These are phyloP conservation scores for Lepidostoma basale DNA, from an alignment of 1,140 invertebrate species.

Conservation along the genomic window DNA sequence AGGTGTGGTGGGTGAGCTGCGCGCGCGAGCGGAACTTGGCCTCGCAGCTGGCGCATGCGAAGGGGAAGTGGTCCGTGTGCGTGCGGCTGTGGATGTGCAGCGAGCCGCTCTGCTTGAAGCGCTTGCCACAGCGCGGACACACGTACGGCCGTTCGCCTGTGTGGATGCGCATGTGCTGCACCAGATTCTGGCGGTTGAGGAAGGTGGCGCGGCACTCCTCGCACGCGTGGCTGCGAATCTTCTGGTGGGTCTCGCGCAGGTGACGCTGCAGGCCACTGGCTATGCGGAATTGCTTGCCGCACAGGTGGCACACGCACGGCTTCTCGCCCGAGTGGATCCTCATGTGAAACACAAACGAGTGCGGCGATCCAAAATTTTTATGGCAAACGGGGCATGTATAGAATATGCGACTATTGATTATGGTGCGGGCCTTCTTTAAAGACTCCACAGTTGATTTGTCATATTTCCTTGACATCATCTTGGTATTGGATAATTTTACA, in stretches of 20 bases:
- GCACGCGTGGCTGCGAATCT: slow-evolving; percentile 63
- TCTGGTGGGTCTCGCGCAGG: slow-evolving; percentile 67
- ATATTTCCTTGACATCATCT: neutral
- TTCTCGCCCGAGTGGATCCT: slow-evolving; percentile 75
- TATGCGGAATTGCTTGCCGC: slow-evolving; percentile 75
- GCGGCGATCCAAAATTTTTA: slow-evolving; percentile 65
- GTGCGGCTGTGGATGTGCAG: slow-evolving; percentile 56
- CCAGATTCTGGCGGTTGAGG: slow-evolving; percentile 60
- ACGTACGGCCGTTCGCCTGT: slow-evolving; percentile 68
- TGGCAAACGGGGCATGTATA: slow-evolving; percentile 66
- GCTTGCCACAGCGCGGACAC: slow-evolving; percentile 61
- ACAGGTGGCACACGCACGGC: slow-evolving; percentile 73
- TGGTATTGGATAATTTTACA: neutral
- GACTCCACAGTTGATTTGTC: neutral
- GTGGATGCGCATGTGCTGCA: slow-evolving; percentile 70
- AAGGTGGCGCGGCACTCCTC: slow-evolving; percentile 61
- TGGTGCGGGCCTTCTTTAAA: slow-evolving; percentile 24
- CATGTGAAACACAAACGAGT: slow-evolving; percentile 66
- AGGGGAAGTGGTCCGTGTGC: slow-evolving; percentile 64
- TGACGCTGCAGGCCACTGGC: slow-evolving; percentile 67
- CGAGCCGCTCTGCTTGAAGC: slow-evolving; percentile 56
- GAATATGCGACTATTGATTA: slow-evolving; percentile 38
- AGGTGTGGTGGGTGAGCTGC: slow-evolving; percentile 63
- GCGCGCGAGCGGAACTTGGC: slow-evolving; percentile 66
- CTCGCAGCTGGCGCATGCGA: slow-evolving; percentile 67